Evolutionary conservation across 2,888 invertebrate genomes (phyloP), one percentile per base, ranked within the genome.

Genomic region (Brenthis ino): DNA sequence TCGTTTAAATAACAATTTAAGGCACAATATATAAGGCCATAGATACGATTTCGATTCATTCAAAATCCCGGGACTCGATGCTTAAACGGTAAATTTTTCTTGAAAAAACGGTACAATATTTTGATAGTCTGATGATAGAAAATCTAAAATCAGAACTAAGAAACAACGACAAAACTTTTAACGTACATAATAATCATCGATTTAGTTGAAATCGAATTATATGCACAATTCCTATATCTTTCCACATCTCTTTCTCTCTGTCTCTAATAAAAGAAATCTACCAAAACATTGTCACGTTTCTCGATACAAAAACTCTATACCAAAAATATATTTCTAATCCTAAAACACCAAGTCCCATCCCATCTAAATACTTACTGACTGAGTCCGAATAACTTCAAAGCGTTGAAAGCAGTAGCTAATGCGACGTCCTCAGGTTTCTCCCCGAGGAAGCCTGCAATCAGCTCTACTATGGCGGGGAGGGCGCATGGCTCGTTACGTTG

Each of bases 401-500:
- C 98, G 88, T 98, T 98, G 84, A 97, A 97, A 70, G 98, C 97
- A 11, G 98, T 98, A 33, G 97, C 96, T 58, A 98, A 91, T 0
- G 98, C 98, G 14, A 98, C 96, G 84, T 98, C 98, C 84, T 98
- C 98, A 0, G 98, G 97, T 56, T 95, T 95, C 84, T 96, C 96
- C 65, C 95, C 95, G 93, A 98, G 96, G 86, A 98, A 97, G 24
- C 97, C 98, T n/a, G 98, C 98, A 74, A 98, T 96, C 94, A 99
- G 95, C 89, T 99, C 99, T 57, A 98, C 97, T 65, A 98, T 96
- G 56, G 97, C 97, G 12, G 98, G 98, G 76, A 99, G 91, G 57
- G 98, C 97, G 88, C 98, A 98, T 0, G 99, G 99, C 91, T 99
- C 99, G 89, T 99, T 99, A 77, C 99, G 95, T 91, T 98, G 98